phyloP scores from a whole-genome alignment of 2,888 invertebrate species.

The Ormyrus thymus region DNA sequence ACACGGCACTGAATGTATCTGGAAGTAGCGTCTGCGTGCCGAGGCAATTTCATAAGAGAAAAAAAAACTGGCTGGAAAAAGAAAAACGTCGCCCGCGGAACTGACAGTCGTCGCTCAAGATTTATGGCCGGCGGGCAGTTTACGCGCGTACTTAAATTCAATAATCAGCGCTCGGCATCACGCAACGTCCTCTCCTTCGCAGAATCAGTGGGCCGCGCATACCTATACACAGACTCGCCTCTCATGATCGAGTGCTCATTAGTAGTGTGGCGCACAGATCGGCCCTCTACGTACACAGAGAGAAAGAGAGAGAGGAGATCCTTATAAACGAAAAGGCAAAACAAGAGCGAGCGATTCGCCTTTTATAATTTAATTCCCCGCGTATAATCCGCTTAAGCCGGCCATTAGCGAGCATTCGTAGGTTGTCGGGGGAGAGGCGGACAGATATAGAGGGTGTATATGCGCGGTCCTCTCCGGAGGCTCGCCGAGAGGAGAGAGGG shows the following conservation, averaged over 20 bases:
- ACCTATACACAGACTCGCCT: background rate
- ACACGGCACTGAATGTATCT: no score
- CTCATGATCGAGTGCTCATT: conserved; percentile 59
- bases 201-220: conserved; percentile 24
- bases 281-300: background rate
- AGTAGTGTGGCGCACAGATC: conserved; percentile 57
- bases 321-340: conserved; percentile 56
- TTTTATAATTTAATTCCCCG: conserved; percentile 67
- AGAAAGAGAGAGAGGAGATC: conserved; percentile 9
- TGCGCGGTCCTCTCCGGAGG: background rate
- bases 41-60: conserved; percentile 12
- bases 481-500: conserved; percentile 30
- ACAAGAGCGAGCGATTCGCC: conserved; percentile 66
- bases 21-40: no score
- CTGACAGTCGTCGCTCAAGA: conserved; percentile 33
- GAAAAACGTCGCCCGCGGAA: conserved; percentile 32
- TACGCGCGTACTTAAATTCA: conserved; percentile 51
- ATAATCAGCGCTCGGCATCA: conserved; percentile 49
- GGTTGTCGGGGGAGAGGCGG: background rate
- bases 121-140: conserved; percentile 40
- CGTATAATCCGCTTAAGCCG: conserved; percentile 68
- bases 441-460: background rate
- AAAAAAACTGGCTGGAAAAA: background rate
- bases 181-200: conserved; percentile 44
- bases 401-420: conserved; percentile 64